Conservation (phyloP, 2,888 invertebrate genomes). For the Gisinianus flammeolus region DNA sequence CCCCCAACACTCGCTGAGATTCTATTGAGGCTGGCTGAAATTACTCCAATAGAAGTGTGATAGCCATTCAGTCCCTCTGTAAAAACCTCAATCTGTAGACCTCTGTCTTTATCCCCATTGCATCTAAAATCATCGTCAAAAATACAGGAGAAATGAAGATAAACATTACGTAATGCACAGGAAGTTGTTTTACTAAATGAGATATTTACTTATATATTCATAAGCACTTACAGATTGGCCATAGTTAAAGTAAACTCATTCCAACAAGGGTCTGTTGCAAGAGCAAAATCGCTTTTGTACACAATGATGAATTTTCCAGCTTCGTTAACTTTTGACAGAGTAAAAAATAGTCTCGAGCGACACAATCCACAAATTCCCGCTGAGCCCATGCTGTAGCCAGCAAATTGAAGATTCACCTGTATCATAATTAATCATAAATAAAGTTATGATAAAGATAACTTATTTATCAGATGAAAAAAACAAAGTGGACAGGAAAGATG, state of each 20-base stretch:
- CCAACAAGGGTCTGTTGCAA: slow-evolving; percentile 65
- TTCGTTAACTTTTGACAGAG: slow-evolving; percentile 62
- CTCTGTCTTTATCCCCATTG: slow-evolving; percentile 64
- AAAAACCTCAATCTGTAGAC: slow-evolving; percentile 64
- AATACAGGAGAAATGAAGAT: no score
- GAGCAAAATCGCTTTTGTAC: slow-evolving; percentile 66
- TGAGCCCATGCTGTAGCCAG: slow-evolving; percentile 27
- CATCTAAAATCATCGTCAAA: no score
- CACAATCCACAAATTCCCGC: slow-evolving; percentile 59
- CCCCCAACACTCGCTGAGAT: neutral
- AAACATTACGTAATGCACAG: no score
- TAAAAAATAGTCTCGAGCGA: slow-evolving; percentile 50
- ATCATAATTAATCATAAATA: neutral
- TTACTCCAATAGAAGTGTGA: slow-evolving; percentile 57
- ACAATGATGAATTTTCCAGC: slow-evolving; percentile 63
- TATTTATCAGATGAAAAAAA: slow-evolving; percentile 62
- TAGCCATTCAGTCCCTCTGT: slow-evolving; percentile 60
- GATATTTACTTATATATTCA: no score
- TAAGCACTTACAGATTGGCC: no score
- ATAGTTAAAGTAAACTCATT: slow-evolving; percentile 63
- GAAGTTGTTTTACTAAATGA: no score
- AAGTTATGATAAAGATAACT: slow-evolving; percentile 56
- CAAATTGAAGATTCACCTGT: slow-evolving; percentile 8
- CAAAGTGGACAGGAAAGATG: neutral
- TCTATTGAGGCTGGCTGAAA: slow-evolving; percentile 56